Conservation (phyloP, 2,797 vertebrate genomes). For the Dryobates pubescens region DNA sequence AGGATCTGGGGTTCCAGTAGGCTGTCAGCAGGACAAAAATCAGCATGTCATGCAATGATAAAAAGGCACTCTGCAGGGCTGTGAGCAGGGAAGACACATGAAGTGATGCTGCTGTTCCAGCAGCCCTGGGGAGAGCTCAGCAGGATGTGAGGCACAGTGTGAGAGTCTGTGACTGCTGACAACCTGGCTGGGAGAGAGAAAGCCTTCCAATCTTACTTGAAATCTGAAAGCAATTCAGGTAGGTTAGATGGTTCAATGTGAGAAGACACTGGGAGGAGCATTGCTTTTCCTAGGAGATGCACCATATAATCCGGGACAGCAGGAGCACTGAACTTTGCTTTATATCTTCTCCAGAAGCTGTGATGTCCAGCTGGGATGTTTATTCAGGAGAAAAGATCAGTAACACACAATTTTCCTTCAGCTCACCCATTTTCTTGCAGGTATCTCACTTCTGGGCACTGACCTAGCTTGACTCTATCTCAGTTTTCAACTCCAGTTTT, state of each 20-base stretch:
- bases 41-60: not conserved
- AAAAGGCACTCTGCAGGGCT: not conserved
- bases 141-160: rapidly evolving
- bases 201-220: not conserved
- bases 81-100: not conserved
- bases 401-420: not conserved
- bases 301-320: rapidly evolving
- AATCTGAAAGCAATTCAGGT: not conserved
- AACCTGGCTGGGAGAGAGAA: not conserved
- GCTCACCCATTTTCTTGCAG: not conserved
- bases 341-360: not conserved
- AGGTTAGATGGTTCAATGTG: not conserved
- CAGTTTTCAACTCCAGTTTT: constrained; percentile 21
- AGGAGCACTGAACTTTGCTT: not conserved
- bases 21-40: constrained; percentile 5
- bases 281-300: not conserved
- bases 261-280: not conserved
- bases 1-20: not conserved
- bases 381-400: not conserved
- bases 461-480: constrained; percentile 10
- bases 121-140: not conserved
- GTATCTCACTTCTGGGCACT: not conserved
- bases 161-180: not conserved
- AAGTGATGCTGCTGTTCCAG: not conserved
- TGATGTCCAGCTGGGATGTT: not conserved